These are phyloP conservation scores for Cylloceria caligata DNA, from an alignment of 2,888 invertebrate genomes.

Conservation along the genomic window DNA sequence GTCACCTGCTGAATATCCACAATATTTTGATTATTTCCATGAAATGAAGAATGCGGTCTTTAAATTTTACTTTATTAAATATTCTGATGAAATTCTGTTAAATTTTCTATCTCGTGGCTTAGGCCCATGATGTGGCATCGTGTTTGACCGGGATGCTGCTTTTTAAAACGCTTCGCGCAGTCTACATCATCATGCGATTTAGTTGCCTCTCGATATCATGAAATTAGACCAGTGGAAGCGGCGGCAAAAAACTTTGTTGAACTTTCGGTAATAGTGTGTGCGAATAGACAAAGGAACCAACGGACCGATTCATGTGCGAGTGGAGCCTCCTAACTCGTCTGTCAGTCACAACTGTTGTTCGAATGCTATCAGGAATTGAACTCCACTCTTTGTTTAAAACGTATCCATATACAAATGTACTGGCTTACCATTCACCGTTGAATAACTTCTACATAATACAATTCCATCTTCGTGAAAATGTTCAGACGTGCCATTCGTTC, in stretches of 20 bases:
- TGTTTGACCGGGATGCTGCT: not conserved
- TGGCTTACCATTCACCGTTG: not conserved
- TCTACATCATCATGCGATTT: not conserved
- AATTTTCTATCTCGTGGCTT: not conserved
- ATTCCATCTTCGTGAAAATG: no score
- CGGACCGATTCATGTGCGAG: not conserved
- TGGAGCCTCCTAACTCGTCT: constrained; percentile 11
- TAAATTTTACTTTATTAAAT: no score
- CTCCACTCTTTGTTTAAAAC: constrained; percentile 11
- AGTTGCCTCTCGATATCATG: not conserved
- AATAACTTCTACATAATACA: not conserved
- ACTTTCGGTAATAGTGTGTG: constrained; percentile 1
- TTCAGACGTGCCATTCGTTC: no score
- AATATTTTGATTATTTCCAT: not conserved
- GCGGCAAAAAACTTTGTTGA: constrained; percentile 3
- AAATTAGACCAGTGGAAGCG: not conserved
- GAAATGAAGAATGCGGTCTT: not conserved
- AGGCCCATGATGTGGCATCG: not conserved
- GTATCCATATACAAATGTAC: not conserved
- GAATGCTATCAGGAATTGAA: constrained; percentile 7
- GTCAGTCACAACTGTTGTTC: not conserved
- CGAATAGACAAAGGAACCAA: constrained; percentile 7
- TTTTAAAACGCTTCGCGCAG: not conserved
- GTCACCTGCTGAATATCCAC: not conserved
- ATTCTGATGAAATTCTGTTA: not conserved